Evolutionary conservation across 37 sponge, comb jelly and placozoan genomes (phyloP).

Genomic region (Bolinopsis microptera): DNA sequence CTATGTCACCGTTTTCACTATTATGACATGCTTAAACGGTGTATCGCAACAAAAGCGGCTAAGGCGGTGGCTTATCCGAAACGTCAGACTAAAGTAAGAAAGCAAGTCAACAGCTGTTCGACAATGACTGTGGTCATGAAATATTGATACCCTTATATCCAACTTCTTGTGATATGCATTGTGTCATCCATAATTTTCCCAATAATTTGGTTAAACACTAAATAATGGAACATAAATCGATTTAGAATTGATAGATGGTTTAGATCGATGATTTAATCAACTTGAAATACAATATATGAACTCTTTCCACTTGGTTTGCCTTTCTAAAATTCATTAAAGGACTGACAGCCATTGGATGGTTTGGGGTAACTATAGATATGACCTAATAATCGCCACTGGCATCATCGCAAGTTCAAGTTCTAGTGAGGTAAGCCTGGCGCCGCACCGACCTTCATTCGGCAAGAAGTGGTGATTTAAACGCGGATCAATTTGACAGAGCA

Average conservation of each 20-base stretch:
- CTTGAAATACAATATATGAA: slow-evolving; percentile 19
- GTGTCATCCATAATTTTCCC: slow-evolving; percentile 11
- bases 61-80: not conserved
- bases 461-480: not conserved
- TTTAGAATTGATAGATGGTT: not conserved
- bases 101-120: not conserved
- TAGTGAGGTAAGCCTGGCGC: not conserved
- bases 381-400: not conserved
- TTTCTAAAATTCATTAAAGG: not conserved
- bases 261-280: not conserved
- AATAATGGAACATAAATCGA: slow-evolving; percentile 30
- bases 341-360: not conserved
- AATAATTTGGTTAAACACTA: not conserved
- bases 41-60: not conserved
- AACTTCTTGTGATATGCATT: not conserved
- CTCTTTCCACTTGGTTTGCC: not conserved
- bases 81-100: not conserved
- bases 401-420: not conserved
- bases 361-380: slow-evolving; percentile 18
- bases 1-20: not conserved
- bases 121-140: not conserved
- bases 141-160: not conserved
- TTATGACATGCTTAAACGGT: not conserved
- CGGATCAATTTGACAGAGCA: not conserved
- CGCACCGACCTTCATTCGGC: not conserved